Conservation (phyloP, 92 coral and sea anemone genomes). For the Epizoanthus rinbou region DNA sequence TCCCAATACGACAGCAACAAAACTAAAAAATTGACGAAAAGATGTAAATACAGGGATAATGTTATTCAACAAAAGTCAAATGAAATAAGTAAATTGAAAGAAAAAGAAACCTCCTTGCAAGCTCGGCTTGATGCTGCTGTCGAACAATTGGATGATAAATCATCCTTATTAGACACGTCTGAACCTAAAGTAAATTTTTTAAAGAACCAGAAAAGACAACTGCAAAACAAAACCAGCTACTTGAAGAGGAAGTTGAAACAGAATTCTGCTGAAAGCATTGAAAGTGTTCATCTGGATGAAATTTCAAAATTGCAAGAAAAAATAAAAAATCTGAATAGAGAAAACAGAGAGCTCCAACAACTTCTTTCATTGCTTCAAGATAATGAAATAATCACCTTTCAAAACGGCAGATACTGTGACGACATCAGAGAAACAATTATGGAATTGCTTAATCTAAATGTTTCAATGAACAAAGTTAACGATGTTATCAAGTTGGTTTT, state of each 20-base stretch:
- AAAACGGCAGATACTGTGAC: slow-evolving; percentile 1
- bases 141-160: slow-evolving; percentile 11
- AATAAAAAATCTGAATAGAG: neutral
- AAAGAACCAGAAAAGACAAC: slow-evolving; percentile 2
- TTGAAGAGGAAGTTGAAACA: slow-evolving; percentile 9
- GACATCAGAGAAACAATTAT: slow-evolving; percentile 18
- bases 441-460: neutral
- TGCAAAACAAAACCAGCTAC: slow-evolving; percentile 6
- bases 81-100: slow-evolving; percentile 17
- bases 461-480: slow-evolving; percentile 11
- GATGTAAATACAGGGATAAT: slow-evolving; percentile 25
- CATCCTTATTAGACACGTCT: neutral
- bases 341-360: slow-evolving; percentile 23
- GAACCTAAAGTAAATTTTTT: slow-evolving; percentile 1
- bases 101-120: slow-evolving; percentile 7
- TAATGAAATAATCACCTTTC: neutral
- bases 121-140: slow-evolving; percentile 5
- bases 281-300: slow-evolving; percentile 5
- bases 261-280: neutral
- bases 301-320: neutral
- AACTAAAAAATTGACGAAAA: slow-evolving; percentile 11
- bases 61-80: neutral
- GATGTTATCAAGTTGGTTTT: neutral
- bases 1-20: slow-evolving; percentile 1
- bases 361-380: slow-evolving; percentile 16